A percentile compares a stretch with the other conserved stretches of the same genome.
phyloP scores from a whole-genome alignment of 2,797 vertebrate genomes.

The Pangasius mekongensis region DNA sequence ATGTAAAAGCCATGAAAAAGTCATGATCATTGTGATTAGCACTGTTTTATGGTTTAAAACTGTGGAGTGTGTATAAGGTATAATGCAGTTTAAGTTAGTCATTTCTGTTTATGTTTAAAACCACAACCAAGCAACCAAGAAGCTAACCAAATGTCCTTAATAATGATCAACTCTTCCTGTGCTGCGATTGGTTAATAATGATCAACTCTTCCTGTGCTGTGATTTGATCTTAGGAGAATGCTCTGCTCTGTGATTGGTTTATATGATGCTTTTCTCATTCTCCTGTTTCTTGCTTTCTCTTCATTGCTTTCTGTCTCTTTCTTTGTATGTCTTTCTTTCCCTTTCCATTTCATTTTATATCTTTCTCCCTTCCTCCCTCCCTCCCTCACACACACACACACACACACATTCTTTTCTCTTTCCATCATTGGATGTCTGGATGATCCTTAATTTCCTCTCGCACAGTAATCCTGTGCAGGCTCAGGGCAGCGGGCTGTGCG shows the following conservation, averaged over 20 bases:
- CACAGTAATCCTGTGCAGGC: conserved; percentile 47
- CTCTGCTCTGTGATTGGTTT: neutral
- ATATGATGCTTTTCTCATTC: neutral
- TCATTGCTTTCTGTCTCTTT: no score
- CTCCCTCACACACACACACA: neutral
- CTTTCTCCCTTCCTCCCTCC: neutral
- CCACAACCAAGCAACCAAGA: neutral
- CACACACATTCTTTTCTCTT: neutral
- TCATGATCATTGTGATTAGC: neutral
- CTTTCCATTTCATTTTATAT: neutral
- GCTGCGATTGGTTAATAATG: no score
- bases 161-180: neutral
- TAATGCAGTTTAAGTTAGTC: neutral
- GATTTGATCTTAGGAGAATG: neutral
- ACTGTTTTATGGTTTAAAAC: neutral
- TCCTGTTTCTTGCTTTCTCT: neutral
- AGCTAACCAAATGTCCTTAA: neutral
- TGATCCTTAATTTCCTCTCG: conserved; percentile 81
- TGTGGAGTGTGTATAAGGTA: neutral
- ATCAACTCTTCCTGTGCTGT: no score
- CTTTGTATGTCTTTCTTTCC: no score
- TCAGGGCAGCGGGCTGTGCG: conserved; percentile 26
- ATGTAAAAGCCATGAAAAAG: no score
- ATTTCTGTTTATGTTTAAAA: neutral
- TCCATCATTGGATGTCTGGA: conserved; percentile 53